Percentiles rank a stretch among this genome's conserved stretches.
Conservation (phyloP, 2,888 invertebrate species). For the Caenorhabditis sp. region DNA sequence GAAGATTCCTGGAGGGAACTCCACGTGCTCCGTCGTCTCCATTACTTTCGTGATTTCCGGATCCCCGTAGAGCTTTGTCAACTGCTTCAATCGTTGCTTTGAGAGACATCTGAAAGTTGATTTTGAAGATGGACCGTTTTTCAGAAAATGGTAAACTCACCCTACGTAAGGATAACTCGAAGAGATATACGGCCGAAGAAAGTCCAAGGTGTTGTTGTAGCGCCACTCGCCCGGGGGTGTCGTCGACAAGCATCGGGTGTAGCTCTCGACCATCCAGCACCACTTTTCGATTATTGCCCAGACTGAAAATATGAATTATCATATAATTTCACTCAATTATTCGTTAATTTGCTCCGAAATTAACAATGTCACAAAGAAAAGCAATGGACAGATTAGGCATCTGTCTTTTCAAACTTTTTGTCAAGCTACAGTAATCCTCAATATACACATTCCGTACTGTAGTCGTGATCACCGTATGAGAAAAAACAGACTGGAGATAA, state of each 20-base stretch:
- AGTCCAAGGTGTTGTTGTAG: constrained; percentile 55
- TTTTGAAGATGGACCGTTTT: neutral
- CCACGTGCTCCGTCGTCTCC: constrained; percentile 18
- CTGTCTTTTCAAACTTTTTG: too few species aligned
- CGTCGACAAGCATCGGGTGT: constrained; percentile 26
- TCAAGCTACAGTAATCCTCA: too few species aligned
- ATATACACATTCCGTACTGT: too few species aligned
- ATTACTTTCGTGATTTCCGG: constrained; percentile 10
- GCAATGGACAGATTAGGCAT: too few species aligned
- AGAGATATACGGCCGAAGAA: constrained; percentile 26
- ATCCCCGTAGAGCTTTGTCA: constrained; percentile 50
- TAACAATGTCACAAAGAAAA: too few species aligned
- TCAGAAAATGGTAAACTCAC: constrained; percentile 25
- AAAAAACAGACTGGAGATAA: too few species aligned
- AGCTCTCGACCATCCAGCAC: constrained; percentile 68
- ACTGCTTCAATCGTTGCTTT: constrained; percentile 37
- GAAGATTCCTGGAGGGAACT: constrained; percentile 31
- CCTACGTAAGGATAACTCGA: constrained; percentile 55
- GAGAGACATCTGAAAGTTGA: constrained; percentile 52
- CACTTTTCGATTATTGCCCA: constrained; percentile 69
- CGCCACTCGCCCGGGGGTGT: constrained; percentile 54
- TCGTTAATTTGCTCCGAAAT: too few species aligned
- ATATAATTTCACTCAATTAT: too few species aligned
- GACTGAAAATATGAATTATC: constrained; percentile 84
- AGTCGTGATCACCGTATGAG: too few species aligned